Conservation (phyloP, 1,140 invertebrate species). For the Penaeus japonicus region DNA sequence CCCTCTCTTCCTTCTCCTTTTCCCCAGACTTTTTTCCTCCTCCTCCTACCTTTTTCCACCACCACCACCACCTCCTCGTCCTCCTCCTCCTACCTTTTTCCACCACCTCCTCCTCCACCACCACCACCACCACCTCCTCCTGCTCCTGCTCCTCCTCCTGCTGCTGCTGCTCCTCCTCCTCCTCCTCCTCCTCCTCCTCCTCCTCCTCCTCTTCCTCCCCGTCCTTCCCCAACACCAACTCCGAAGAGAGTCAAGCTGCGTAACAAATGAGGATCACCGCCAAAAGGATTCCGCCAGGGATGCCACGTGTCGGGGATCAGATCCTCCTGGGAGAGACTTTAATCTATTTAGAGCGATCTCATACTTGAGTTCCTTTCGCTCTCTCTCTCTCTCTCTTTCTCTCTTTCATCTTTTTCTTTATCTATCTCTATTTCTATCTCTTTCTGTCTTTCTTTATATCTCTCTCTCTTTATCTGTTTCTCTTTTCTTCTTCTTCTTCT, state of each 20-base stretch:
- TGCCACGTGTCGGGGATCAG: conserved; percentile 13
- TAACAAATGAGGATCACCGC: conserved; percentile 30
- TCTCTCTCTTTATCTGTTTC: too few species aligned
- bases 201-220: background rate
- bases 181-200: background rate
- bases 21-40: background rate
- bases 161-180: background rate
- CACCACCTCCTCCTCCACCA: too few species aligned
- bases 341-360: conserved; percentile 24
- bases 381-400: too few species aligned
- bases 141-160: background rate
- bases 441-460: too few species aligned
- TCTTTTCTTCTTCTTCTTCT: too few species aligned
- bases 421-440: too few species aligned
- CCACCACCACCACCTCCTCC: too few species aligned
- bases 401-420: too few species aligned
- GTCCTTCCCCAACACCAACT: background rate
- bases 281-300: background rate
- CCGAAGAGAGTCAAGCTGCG: conserved; percentile 15
- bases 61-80: too few species aligned
- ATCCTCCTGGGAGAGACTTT: conserved; percentile 28
- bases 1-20: background rate
- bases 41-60: background rate
- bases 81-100: too few species aligned
- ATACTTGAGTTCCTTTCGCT: too few species aligned